These are phyloP conservation scores for Malthinus flaveolus DNA, from an alignment of 2,888 invertebrate genomes.

Conservation along the genomic window DNA sequence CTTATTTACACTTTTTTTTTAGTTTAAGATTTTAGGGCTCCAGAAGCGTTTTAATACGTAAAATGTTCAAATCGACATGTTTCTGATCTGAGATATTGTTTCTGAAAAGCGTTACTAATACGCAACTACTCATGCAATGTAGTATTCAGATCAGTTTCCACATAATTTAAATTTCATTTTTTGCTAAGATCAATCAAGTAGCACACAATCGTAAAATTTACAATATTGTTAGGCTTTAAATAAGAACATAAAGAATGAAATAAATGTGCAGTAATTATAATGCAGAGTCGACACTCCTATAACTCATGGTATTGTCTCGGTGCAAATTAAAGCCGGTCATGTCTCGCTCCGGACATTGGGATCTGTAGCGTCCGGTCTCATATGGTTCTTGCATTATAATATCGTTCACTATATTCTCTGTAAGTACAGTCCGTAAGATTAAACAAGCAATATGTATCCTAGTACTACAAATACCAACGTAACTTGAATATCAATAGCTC, in stretches of 20 bases:
- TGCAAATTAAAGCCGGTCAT: constrained; percentile 27
- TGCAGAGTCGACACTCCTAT: constrained; percentile 11
- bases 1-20: too few relatives aligned
- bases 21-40: too few relatives aligned
- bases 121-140: too few relatives aligned
- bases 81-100: too few relatives aligned
- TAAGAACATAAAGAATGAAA: not conserved
- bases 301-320: constrained; percentile 28
- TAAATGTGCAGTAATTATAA: constrained; percentile 9
- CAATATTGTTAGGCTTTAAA: too few relatives aligned
- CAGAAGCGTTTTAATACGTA: too few relatives aligned
- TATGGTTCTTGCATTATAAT: constrained; percentile 45
- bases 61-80: too few relatives aligned
- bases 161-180: too few relatives aligned
- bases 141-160: too few relatives aligned
- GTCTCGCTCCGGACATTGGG: constrained; percentile 30
- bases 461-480: constrained; percentile 1
- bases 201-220: too few relatives aligned
- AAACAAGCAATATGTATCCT: constrained; percentile 3
- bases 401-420: constrained; percentile 33
- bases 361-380: constrained; percentile 39
- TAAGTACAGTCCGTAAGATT: not conserved
- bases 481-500: not conserved
- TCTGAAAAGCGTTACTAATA: too few relatives aligned
- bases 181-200: too few relatives aligned